A percentile compares a stretch with the other conserved stretches of the same genome.
These are phyloP conservation scores for Trematocara zebra DNA, from an alignment of 2,113 vertebrate genomes.

Conservation along the genomic window DNA sequence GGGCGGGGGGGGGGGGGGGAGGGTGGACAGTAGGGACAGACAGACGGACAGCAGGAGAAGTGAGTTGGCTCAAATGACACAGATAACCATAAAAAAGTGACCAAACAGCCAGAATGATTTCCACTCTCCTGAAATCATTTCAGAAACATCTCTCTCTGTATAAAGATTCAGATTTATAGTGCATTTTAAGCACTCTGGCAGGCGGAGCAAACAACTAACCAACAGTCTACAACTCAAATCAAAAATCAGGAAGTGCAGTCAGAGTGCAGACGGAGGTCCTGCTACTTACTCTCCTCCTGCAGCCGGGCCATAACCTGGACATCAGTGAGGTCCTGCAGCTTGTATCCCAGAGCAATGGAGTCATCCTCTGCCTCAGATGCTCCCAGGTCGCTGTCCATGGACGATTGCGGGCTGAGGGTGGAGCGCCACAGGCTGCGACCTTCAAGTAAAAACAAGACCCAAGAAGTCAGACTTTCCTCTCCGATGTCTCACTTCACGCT, in stretches of 20 bases:
- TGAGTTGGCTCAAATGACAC: not conserved
- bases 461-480: not conserved
- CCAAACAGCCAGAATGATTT: not conserved
- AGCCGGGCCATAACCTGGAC: slow-evolving; percentile 97
- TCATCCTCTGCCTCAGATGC: slow-evolving; percentile 81
- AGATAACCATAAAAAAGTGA: not conserved
- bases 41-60: not conserved
- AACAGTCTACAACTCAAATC: no score
- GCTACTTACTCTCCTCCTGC: slow-evolving; percentile 90
- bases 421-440: slow-evolving; percentile 72
- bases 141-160: not conserved
- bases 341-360: slow-evolving; percentile 86
- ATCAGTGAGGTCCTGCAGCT: slow-evolving; percentile 90
- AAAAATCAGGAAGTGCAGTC: not conserved
- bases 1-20: not conserved
- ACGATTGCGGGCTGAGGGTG: slow-evolving; percentile 80
- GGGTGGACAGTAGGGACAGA: not conserved
- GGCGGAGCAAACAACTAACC: not conserved
- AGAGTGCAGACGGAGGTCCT: not conserved
- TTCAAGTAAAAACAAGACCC: slow-evolving; percentile 1
- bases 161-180: not conserved
- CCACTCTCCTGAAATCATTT: not conserved
- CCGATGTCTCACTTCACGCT: not conserved
- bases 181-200: not conserved
- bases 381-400: slow-evolving; percentile 81